phyloP scores from a whole-genome alignment of 1,140 invertebrate species.

The Cepaea nemoralis region DNA sequence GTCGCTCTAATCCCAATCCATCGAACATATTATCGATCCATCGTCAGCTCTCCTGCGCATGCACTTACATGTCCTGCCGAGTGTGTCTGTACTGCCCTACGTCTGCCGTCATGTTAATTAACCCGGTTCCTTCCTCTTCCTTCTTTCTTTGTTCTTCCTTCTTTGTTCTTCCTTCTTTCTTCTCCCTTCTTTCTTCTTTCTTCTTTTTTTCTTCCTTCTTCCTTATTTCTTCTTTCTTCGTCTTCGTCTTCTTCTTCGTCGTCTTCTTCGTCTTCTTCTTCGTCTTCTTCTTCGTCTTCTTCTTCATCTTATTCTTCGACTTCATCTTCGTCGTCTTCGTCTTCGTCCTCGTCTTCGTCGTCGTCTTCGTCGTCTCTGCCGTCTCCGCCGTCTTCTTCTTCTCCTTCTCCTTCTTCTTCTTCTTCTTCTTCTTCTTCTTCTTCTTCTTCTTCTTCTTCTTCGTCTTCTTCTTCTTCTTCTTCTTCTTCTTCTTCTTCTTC shows the following conservation, averaged over 20 bases:
- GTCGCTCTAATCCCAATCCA: too few species aligned
- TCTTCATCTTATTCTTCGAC: conserved; percentile 15
- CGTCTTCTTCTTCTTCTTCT: not conserved
- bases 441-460: conserved; percentile 32
- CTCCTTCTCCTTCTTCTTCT: conserved; percentile 14
- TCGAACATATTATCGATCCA: too few species aligned
- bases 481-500: not conserved
- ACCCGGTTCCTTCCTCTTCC: too few species aligned
- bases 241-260: not conserved
- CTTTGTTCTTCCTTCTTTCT: too few species aligned
- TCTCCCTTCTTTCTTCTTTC: not conserved
- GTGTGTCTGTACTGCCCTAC: too few species aligned
- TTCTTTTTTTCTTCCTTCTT: not conserved
- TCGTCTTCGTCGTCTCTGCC: not conserved
- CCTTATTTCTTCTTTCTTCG: not conserved
- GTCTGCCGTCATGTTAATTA: too few species aligned
- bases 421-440: conserved; percentile 13
- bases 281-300: not conserved
- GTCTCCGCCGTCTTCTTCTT: not conserved
- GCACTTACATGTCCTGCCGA: too few species aligned
- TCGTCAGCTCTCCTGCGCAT: too few species aligned
- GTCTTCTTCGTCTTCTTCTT: not conserved
- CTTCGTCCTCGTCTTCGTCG: conserved; percentile 12
- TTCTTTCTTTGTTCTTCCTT: too few species aligned
- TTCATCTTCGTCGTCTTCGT: conserved; percentile 2